Conservation (phyloP, 2,113 vertebrate genomes). For the Macquaria australasica region DNA sequence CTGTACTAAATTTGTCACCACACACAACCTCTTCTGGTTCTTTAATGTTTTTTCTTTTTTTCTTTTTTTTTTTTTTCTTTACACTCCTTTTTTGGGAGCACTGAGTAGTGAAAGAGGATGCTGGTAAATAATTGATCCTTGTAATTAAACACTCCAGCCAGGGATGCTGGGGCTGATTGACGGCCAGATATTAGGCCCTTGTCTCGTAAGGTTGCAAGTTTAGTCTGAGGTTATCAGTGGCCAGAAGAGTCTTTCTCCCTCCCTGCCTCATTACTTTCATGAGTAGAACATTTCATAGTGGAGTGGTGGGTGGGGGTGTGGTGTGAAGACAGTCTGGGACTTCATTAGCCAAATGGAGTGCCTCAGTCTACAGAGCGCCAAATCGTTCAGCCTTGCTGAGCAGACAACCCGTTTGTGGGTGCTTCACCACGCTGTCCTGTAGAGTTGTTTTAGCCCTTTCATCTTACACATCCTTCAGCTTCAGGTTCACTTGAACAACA, state of each 20-base stretch:
- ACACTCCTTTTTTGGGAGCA: slow-evolving; percentile 80
- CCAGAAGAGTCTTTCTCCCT: slow-evolving; percentile 84
- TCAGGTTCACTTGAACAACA: slow-evolving; percentile 50
- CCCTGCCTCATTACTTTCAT: slow-evolving; percentile 87
- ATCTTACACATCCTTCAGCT: slow-evolving; percentile 51
- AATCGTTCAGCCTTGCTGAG: slow-evolving; percentile 80
- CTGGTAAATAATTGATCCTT: slow-evolving; percentile 88
- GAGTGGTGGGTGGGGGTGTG: slow-evolving; percentile 82
- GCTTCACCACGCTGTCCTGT: slow-evolving; percentile 62
- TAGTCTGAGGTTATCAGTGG: slow-evolving; percentile 88
- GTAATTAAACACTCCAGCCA: slow-evolving; percentile 88
- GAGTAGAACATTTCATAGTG: slow-evolving; percentile 86
- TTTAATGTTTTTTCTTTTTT: slow-evolving; percentile 36
- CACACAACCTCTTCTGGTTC: slow-evolving; percentile 39
- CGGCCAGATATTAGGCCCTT: slow-evolving; percentile 87
- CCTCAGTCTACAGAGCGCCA: slow-evolving; percentile 74
- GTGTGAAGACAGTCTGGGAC: slow-evolving; percentile 85
- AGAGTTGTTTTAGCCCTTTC: slow-evolving; percentile 56
- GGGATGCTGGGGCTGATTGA: slow-evolving; percentile 87
- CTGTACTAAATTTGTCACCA: slow-evolving; percentile 34
- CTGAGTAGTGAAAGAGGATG: slow-evolving; percentile 85
- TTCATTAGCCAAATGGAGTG: slow-evolving; percentile 87
- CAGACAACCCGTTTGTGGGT: slow-evolving; percentile 76
- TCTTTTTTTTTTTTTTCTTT: slow-evolving; percentile 57
- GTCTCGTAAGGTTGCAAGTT: slow-evolving; percentile 87